Conservation (phyloP, 2,113 vertebrate species). For the Psophia crepitans region DNA sequence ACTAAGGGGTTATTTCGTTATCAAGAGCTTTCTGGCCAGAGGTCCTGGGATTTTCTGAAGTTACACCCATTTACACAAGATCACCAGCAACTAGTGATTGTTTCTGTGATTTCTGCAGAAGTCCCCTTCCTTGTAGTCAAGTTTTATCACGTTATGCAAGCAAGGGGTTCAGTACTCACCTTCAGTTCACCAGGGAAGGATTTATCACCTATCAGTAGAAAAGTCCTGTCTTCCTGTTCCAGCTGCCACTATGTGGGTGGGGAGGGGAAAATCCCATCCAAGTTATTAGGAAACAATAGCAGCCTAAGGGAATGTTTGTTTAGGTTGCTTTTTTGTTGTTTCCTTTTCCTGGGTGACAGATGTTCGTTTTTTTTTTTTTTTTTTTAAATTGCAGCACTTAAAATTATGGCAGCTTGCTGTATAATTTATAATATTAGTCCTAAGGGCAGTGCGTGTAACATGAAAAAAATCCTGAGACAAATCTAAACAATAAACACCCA, state of each 20-base stretch:
- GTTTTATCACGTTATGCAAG: not conserved
- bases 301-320: conserved; percentile 34
- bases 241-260: not conserved
- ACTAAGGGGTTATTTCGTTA: not conserved
- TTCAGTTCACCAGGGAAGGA: not conserved
- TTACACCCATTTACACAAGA: not conserved
- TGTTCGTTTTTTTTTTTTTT: not conserved
- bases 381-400: not conserved
- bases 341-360: conserved; percentile 2
- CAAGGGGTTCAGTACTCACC: fast-evolving
- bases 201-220: not conserved
- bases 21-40: not conserved
- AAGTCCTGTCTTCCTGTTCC: not conserved
- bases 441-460: not conserved
- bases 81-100: not conserved
- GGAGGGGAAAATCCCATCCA: not conserved
- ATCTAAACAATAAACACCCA: not conserved
- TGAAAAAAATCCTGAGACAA: conserved; percentile 13
- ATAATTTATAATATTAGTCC: conserved; percentile 45
- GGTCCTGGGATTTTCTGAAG: not conserved
- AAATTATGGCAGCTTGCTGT: conserved; percentile 30
- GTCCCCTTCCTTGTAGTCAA: not conserved
- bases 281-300: not conserved
- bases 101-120: not conserved
- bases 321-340: not conserved